Percentiles rank a stretch among this genome's conserved stretches.
Evolutionary conservation across 2,797 vertebrate species (phyloP).

Genomic region (Mus spretus): DNA sequence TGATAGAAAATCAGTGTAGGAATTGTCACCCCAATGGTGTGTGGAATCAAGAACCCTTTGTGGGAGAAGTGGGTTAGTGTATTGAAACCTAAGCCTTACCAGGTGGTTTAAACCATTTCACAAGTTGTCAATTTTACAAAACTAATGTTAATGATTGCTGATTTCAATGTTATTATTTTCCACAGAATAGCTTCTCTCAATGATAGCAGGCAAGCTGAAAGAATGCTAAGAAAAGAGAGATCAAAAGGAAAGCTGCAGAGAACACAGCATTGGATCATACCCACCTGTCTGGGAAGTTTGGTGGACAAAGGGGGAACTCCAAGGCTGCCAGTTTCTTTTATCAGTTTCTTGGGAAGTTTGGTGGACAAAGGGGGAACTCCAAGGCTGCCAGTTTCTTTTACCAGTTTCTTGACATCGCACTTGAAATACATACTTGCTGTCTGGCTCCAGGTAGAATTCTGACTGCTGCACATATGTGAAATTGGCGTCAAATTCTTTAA

Average conservation of each 20-base stretch:
- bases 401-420: constrained; percentile 87
- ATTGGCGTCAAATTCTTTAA: constrained; percentile 57
- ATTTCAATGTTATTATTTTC: constrained; percentile 13
- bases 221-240: neutral
- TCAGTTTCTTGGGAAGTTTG: constrained; percentile 75
- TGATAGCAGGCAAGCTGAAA: neutral
- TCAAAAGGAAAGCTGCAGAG: neutral
- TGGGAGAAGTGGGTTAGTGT: neutral
- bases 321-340: constrained; percentile 91
- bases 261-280: constrained; percentile 37
- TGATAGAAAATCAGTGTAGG: neutral
- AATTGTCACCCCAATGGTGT: neutral
- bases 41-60: neutral
- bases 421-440: constrained; percentile 91
- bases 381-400: constrained; percentile 91
- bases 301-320: constrained; percentile 89
- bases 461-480: fast-evolving
- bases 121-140: constrained; percentile 22
- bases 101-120: neutral
- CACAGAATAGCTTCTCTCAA: neutral
- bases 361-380: constrained; percentile 89
- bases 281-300: constrained; percentile 92
- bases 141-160: neutral
- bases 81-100: neutral
- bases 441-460: constrained; percentile 87